Percentiles rank a stretch among this genome's conserved stretches.
Evolutionary conservation across 2,888 invertebrate species (phyloP).

Genomic region (Callyntrura guangdongensis): DNA sequence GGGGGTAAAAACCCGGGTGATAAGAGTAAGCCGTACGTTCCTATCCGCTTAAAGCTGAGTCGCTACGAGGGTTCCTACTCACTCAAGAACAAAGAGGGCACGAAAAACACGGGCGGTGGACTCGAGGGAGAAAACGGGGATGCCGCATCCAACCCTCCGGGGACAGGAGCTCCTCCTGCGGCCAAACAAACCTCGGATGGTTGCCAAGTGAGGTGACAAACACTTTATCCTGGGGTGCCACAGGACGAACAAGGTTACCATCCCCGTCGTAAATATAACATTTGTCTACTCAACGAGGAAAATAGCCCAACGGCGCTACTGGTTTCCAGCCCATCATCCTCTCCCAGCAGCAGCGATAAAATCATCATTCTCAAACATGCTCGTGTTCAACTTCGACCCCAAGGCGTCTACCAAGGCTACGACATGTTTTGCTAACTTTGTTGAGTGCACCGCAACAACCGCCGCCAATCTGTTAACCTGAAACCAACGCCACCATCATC

Average conservation of each 20-base stretch:
- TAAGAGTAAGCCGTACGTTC: constrained; percentile 87
- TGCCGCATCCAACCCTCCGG: constrained; percentile 1
- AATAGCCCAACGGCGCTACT: neutral
- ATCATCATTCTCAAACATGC: constrained; percentile 6
- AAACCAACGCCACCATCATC: too few species aligned
- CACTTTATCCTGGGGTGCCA: neutral
- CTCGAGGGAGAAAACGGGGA: constrained; percentile 80
- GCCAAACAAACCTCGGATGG: constrained; percentile 82
- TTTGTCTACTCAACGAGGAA: too few species aligned
- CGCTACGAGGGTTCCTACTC: constrained; percentile 90
- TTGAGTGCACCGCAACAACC: neutral
- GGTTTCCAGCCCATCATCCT: neutral
- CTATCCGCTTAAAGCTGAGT: constrained; percentile 94
- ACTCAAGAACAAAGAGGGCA: constrained; percentile 86
- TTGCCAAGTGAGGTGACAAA: constrained; percentile 85
- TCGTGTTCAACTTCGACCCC: constrained; percentile 56
- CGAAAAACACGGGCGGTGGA: constrained; percentile 53
- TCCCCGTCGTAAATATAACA: too few species aligned
- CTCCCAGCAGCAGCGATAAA: neutral
- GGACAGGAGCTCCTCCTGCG: neutral
- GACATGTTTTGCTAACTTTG: constrained; percentile 45
- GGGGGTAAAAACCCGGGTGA: neutral
- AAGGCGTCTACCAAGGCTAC: constrained; percentile 65
- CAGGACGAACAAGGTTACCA: too few species aligned
- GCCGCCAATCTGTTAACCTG: too few species aligned